Conservation (phyloP, 2,888 invertebrate genomes). For the Atrina japonica region DNA sequence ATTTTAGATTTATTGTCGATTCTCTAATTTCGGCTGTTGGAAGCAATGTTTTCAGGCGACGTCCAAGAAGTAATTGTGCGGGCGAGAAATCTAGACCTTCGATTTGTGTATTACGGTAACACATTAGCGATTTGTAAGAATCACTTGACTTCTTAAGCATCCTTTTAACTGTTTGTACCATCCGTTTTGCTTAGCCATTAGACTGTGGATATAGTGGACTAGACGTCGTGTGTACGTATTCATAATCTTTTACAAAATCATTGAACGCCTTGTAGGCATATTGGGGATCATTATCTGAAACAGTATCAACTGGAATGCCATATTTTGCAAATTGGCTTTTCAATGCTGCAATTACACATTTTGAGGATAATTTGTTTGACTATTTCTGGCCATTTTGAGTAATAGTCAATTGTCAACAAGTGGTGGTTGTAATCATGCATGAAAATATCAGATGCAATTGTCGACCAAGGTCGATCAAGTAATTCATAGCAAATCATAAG, state of each 20-base stretch:
- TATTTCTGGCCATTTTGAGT: conserved; percentile 35
- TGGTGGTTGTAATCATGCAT: conserved; percentile 20
- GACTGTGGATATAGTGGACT: conserved; percentile 29
- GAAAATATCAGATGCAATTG: conserved; percentile 34
- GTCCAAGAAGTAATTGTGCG: conserved; percentile 28
- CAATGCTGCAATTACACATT: too few species aligned
- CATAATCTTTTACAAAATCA: conserved; percentile 28
- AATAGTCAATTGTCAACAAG: conserved; percentile 38
- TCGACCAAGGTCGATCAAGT: conserved; percentile 27
- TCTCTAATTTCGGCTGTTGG: too few species aligned
- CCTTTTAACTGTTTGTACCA: conserved; percentile 33
- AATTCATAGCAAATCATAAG: conserved; percentile 21
- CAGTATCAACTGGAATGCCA: conserved; percentile 18
- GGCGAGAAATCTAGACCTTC: conserved; percentile 21
- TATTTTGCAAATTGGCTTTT: background rate
- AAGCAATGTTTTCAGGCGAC: conserved; percentile 23
- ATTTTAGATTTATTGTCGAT: too few species aligned
- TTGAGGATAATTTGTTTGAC: background rate
- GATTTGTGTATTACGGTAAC: conserved; percentile 27
- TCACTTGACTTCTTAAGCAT: conserved; percentile 27
- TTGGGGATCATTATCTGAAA: conserved; percentile 35
- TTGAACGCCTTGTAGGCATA: conserved; percentile 23
- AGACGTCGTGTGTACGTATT: conserved; percentile 25
- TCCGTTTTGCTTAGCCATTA: conserved; percentile 31
- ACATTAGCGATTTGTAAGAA: too few species aligned